phyloP scores from a whole-genome alignment of 1,140 invertebrate genomes.

The Thaumetopoea pityocampa region DNA sequence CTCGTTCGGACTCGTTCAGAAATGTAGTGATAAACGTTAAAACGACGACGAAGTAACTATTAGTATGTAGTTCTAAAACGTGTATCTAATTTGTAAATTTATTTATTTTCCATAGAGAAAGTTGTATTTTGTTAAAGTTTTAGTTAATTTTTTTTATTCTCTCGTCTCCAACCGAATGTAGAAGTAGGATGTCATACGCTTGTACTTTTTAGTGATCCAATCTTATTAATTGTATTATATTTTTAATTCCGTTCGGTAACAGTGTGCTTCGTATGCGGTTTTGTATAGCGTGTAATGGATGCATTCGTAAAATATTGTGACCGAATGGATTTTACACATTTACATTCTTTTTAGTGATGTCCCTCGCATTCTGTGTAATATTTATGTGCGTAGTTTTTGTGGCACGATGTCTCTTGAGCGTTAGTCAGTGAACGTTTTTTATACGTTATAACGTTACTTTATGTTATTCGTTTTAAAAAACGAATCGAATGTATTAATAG shows the following conservation, averaged over 20 bases:
- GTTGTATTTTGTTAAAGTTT: slow-evolving; percentile 75
- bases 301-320: slow-evolving; percentile 49
- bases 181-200: slow-evolving; percentile 71
- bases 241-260: slow-evolving; percentile 52
- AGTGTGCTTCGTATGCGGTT: slow-evolving; percentile 43
- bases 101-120: slow-evolving; percentile 75
- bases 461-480: slow-evolving; percentile 4
- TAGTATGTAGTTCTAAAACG: slow-evolving; percentile 66
- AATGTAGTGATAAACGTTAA: slow-evolving; percentile 61
- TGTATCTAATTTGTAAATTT: slow-evolving; percentile 75
- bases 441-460: not conserved
- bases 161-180: slow-evolving; percentile 68
- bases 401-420: slow-evolving; percentile 10
- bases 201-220: slow-evolving; percentile 71
- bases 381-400: slow-evolving; percentile 28
- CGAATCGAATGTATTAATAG: no score
- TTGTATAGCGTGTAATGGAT: slow-evolving; percentile 37
- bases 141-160: slow-evolving; percentile 71
- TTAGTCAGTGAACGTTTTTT: slow-evolving; percentile 12
- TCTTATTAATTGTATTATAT: slow-evolving; percentile 68
- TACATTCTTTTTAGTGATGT: slow-evolving; percentile 50
- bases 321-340: slow-evolving; percentile 43
- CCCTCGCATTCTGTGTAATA: slow-evolving; percentile 53
- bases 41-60: slow-evolving; percentile 61
- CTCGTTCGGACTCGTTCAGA: slow-evolving; percentile 37